Base-by-base conservation (phyloP, 2,797 vertebrate species). In the Acanthurus tractus region DNA sequence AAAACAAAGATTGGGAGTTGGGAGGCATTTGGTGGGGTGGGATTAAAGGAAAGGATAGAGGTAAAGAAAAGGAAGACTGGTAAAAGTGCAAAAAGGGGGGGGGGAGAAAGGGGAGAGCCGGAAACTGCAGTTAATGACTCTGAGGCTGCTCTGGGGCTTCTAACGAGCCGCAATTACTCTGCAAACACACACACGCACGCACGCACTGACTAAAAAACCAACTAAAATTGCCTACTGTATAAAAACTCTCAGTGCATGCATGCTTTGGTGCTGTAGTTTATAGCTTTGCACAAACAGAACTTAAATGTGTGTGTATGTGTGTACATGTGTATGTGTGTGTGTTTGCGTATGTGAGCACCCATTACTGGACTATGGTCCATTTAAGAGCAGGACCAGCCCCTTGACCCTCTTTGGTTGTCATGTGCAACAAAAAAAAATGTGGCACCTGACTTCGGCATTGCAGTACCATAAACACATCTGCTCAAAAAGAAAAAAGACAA, bases 101-200 rank as follows among this genome's bases (percentile, higher is more conserved):
- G 14, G 14, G 14, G 58, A 55, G 65, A 58, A 63, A 29, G 62
- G 70, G 78, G 70, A 56, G 81, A 74, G 82, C 79, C 82, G 89
- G 89, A 94, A 94, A 88, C 70, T 4, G 78, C 59, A 76, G 76
- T 92, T 94, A 95, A 94, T 92, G 86, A 92, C 88, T 89, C 68
- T 18, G 68, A 84, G 78, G 74, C 83, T 61, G 75, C 79, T 69
- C 86, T 70, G 88, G 89, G 81, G 69, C 70, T 74, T 48, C 74
- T 90, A 94, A 94, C 56, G 44, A 92, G 89, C 81, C 44, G 82
- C 87, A 92, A 93, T 93, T 94, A 93, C 82, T 72, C 63, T 56
- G 50, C 67, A 74, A 59, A 23, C 61, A 71, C 50, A 70, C 48
- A 74, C 42, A 67, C 20, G 20, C 20, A 22, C 40, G 58, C 29